Evolutionary conservation across 2,888 invertebrate genomes (phyloP), one percentile per base, ranked within the genome.

Genomic region (Carpatolechia fugitivella): DNA sequence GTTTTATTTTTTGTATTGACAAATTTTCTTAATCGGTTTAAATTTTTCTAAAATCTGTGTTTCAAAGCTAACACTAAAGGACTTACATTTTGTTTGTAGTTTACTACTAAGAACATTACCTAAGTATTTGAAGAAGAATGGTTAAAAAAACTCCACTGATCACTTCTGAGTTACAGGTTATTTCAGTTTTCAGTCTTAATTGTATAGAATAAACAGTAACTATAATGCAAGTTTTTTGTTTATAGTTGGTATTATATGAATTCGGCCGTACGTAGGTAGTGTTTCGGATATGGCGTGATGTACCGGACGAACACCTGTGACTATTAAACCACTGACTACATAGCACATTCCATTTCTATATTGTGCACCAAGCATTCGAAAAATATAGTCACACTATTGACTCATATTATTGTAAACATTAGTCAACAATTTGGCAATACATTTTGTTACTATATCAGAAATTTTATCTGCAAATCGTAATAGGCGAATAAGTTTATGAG

Each of bases 261-360:
- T 8, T n/a, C 3, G 33, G 3, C 18, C 35, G 35, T 44, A 13
- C 1, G 52, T 53, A 66, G 60, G 65, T 71, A 72, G 60, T 61
- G 74, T 72, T 82, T 84, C 71, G 80, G 79, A 74, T 77, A 78
- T 78, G 78, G 76, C 68, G 64, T 72, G 79, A 73, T 68, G 65
- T 72, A 77, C 86, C 87, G 88, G 89, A 87, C 85, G 89, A 79
- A 74, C 89, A 89, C 89, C 87, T 89, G 88, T 80, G 81, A 58
- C 62, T 56, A 24, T 29, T 62, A 69, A 70, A 63, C 60, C 63
- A 66, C 56, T 56, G 63, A 60, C 74, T 62, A 70, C 70, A 66
- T 62, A 68, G 72, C 79, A 74, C 78, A 84, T 84, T 79, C 78
- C 76, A 66, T 65, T 46, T 48, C 57, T 51, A 38, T 35, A 51